Evolutionary conservation across 1,140 invertebrate species (phyloP), one percentile per base, ranked within the genome.

Genomic region (Trichonephila clavipes): DNA sequence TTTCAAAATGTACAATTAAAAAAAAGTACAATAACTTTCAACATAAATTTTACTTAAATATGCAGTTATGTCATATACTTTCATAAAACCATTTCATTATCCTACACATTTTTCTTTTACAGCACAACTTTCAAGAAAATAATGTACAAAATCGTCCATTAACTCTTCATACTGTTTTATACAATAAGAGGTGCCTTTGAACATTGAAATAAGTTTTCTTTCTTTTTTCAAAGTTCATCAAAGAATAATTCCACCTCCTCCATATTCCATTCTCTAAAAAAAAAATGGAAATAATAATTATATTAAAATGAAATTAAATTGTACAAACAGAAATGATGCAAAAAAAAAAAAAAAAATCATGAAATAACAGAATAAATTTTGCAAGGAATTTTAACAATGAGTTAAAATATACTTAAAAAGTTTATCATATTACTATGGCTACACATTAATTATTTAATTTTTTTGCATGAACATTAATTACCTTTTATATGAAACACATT

Each of bases 201-300:
- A 4, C 5, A 14, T 18, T 77, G 18, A 77, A 77, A 40, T 4
- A 77, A 34, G 18, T 18, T 34, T 18, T 34, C 28, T 72, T 72
- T 14, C 21, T 28, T n/a, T 14, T 21, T 24, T 77, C 72, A 58
- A 59, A 61, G 34, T 59, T 10, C 83, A 94, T 94, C 92, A 96
- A 51, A 98, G 97, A 85, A 97, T 96, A 93, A 98, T 95, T 92
- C 98, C 98, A 91, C 98, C 98, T 64, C 98, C 98, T 95, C 98
- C 98, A 96, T 98, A 98, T 96, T 99, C 98, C 92, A 98, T 96
- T 95, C 98, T 97, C 94, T 97, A 97, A 92, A 95, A 95, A 94
- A 59, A 69, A 34, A 58, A 10, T 85, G 61, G 8, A 19, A 10
- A 28, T 34, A 61, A 28, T 40, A 40, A 40, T 3, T 40, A 40